Conservation (phyloP, 2,888 invertebrate genomes). For the Cheilosia vulpina region DNA sequence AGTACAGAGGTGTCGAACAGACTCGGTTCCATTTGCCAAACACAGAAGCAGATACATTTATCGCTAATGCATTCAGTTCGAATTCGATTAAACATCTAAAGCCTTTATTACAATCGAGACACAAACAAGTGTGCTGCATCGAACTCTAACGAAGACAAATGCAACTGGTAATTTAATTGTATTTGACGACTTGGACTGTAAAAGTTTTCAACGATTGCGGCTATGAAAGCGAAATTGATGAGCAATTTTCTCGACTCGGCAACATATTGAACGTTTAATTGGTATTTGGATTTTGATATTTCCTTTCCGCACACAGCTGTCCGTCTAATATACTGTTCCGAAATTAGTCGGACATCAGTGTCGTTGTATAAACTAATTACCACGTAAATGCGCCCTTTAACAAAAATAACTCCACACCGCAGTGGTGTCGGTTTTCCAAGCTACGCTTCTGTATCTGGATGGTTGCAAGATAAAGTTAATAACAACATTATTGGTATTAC, state of each 20-base stretch:
- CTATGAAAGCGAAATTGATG: too few species aligned
- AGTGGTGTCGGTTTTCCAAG: neutral
- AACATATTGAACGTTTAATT: slow-evolving; percentile 8
- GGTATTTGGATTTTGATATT: too few species aligned
- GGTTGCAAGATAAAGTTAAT: slow-evolving; percentile 21
- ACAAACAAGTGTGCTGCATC: neutral
- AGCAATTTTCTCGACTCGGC: too few species aligned
- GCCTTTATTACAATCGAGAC: neutral
- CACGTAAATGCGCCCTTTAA: neutral
- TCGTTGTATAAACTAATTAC: neutral
- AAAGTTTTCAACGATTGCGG: too few species aligned
- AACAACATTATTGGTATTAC: slow-evolving; percentile 31
- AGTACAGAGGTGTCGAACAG: slow-evolving; percentile 43
- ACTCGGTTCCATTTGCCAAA: slow-evolving; percentile 52
- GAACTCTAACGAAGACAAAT: neutral
- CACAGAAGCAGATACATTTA: slow-evolving; percentile 8
- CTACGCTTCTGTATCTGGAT: neutral
- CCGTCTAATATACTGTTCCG: neutral
- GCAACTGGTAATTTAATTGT: slow-evolving; percentile 5
- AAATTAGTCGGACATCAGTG: neutral
- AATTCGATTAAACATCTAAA: slow-evolving; percentile 23
- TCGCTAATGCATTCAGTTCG: neutral
- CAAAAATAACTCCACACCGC: neutral
- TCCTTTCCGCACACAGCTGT: too few species aligned
- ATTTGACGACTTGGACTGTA: neutral